Evolutionary conservation across 2,888 invertebrate genomes (phyloP).

Genomic region (Melanotus villosus): DNA sequence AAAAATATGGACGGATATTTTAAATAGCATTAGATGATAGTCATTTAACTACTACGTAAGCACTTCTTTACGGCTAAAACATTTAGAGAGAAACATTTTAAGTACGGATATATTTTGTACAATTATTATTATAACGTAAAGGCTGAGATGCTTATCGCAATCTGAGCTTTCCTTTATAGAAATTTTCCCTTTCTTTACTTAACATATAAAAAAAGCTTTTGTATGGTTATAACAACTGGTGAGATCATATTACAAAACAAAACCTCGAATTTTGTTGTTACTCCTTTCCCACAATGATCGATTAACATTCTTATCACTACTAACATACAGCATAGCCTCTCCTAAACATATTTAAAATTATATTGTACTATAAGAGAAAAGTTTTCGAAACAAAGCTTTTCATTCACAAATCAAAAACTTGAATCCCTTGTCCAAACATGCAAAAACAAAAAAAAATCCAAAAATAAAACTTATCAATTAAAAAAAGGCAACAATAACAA

Average conservation of each 20-base stretch:
- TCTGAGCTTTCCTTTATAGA: neutral
- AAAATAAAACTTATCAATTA: constrained; percentile 7
- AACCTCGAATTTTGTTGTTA: neutral
- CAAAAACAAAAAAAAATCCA: neutral
- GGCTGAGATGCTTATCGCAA: neutral
- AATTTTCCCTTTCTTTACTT: no score
- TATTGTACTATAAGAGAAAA: constrained; percentile 24
- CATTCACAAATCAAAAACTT: neutral
- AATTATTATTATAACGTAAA: neutral
- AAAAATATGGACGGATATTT: constrained; percentile 34
- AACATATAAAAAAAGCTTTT: neutral
- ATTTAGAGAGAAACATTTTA: constrained; percentile 7
- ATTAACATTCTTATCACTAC: no score
- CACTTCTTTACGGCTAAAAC: constrained; percentile 28
- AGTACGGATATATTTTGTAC: constrained; percentile 20
- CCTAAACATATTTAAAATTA: constrained; percentile 15
- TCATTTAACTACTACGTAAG: constrained; percentile 31
- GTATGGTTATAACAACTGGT: neutral
- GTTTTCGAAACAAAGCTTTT: no score
- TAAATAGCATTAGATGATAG: constrained; percentile 34
- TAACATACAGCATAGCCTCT: no score
- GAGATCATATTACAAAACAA: neutral
- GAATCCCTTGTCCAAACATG: neutral
- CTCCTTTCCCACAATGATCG: neutral
- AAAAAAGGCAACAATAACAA: constrained; percentile 32